phyloP scores from a whole-genome alignment of 1,140 invertebrate species.

The Apis cerana region DNA sequence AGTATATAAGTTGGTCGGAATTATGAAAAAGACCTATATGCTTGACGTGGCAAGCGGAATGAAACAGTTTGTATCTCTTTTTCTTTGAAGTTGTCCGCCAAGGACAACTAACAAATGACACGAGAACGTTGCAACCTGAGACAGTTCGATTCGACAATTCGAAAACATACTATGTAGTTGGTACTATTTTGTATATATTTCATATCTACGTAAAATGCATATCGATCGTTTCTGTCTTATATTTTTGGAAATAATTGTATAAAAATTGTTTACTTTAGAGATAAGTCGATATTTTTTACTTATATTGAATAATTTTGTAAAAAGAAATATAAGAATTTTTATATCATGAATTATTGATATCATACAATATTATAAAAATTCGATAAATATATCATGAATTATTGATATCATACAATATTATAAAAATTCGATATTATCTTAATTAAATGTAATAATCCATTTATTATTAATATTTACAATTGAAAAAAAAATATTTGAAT shows the following conservation, averaged over 20 bases:
- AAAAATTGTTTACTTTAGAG: neutral
- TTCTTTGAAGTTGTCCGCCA: conserved; percentile 33
- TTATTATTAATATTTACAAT: neutral
- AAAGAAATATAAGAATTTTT: neutral
- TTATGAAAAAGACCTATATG: neutral
- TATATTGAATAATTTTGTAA: neutral
- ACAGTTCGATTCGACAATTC: conserved; percentile 4
- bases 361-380: neutral
- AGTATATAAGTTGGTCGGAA: neutral
- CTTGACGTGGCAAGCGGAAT: conserved; percentile 9
- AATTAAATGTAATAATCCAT: neutral
- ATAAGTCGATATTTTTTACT: neutral
- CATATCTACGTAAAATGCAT: too few species aligned
- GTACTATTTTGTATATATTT: neutral
- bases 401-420: neutral
- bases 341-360: neutral
- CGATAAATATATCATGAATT: neutral
- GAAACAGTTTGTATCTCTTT: conserved; percentile 32
- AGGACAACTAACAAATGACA: conserved; percentile 38
- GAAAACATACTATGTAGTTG: neutral
- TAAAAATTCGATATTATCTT: neutral
- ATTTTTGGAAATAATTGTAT: neutral
- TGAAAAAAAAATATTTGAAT: neutral
- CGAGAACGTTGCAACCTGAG: conserved; percentile 7
- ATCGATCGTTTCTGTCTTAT: too few species aligned